phyloP scores from a whole-genome alignment of 2,888 invertebrate species.

The Apotomis betuletana region DNA sequence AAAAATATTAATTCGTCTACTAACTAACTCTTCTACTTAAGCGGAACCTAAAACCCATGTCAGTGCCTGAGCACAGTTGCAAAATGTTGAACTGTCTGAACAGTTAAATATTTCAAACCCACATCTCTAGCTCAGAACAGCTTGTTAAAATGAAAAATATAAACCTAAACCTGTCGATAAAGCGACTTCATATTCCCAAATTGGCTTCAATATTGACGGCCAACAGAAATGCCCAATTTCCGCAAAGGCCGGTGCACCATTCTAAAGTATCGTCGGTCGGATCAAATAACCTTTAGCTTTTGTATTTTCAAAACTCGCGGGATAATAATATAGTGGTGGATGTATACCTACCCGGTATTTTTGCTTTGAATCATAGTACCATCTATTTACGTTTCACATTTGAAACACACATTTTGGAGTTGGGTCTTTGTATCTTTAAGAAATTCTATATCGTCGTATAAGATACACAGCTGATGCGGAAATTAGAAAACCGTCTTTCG shows the following conservation, averaged over 20 bases:
- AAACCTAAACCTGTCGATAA: constrained; percentile 1
- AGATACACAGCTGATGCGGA: too few relatives aligned
- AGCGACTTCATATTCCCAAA: constrained; percentile 9
- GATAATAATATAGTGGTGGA: not conserved
- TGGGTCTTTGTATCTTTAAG: too few relatives aligned
- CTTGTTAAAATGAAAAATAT: constrained; percentile 11
- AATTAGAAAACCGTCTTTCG: too few relatives aligned
- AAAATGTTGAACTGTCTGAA: not conserved
- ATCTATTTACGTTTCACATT: too few relatives aligned
- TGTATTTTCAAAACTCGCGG: not conserved
- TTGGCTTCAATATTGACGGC: constrained; percentile 20
- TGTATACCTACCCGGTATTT: not conserved
- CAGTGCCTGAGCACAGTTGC: too few relatives aligned
- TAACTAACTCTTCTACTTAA: too few relatives aligned
- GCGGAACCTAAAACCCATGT: too few relatives aligned
- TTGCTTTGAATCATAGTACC: not conserved
- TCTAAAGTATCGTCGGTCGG: constrained; percentile 9
- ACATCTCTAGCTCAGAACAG: not conserved
- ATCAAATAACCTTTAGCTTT: constrained; percentile 22
- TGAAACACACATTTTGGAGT: too few relatives aligned
- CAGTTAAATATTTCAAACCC: not conserved
- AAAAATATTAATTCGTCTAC: too few relatives aligned
- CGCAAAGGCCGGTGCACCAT: constrained; percentile 7
- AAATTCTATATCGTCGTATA: too few relatives aligned
- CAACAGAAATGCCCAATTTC: constrained; percentile 30